These are phyloP conservation scores for Gonatopus flavifemur DNA, from an alignment of 1,140 invertebrate genomes.

Conservation along the genomic window DNA sequence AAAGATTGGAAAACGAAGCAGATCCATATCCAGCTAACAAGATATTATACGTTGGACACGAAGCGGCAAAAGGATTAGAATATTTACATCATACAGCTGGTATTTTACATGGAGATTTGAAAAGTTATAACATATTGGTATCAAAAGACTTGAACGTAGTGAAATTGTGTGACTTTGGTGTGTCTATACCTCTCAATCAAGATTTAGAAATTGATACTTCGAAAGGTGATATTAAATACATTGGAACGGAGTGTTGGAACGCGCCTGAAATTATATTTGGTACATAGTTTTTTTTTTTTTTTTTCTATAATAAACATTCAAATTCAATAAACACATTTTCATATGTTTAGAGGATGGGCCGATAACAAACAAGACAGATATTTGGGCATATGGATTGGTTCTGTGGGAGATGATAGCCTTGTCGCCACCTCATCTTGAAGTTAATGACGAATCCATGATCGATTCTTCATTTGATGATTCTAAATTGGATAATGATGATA, in stretches of 20 bases:
- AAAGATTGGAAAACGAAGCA: conserved; percentile 60
- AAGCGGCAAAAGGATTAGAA: conserved; percentile 72
- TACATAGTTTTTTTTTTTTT: conserved; percentile 11
- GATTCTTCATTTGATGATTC: conserved; percentile 38
- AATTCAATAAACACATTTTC: conserved; percentile 2
- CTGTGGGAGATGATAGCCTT: conserved; percentile 82
- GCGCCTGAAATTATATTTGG: conserved; percentile 71
- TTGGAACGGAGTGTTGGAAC: conserved; percentile 75
- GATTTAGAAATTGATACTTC: conserved; percentile 64
- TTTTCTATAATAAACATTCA: background rate
- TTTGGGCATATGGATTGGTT: conserved; percentile 77
- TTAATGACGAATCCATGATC: conserved; percentile 34
- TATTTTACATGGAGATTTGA: conserved; percentile 81
- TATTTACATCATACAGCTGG: conserved; percentile 76
- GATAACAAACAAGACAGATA: conserved; percentile 74
- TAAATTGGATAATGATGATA: conserved; percentile 1
- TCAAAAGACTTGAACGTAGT: conserved; percentile 73
- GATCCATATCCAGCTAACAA: conserved; percentile 65
- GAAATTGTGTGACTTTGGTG: conserved; percentile 86
- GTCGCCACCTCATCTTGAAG: conserved; percentile 64
- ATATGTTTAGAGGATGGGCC: conserved; percentile 46
- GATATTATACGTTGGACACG: conserved; percentile 67
- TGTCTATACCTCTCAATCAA: conserved; percentile 70
- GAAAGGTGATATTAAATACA: conserved; percentile 60
- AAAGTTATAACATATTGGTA: conserved; percentile 80